Base-by-base conservation (phyloP, 2,888 invertebrate genomes). In the Xestia c-nigrum region DNA sequence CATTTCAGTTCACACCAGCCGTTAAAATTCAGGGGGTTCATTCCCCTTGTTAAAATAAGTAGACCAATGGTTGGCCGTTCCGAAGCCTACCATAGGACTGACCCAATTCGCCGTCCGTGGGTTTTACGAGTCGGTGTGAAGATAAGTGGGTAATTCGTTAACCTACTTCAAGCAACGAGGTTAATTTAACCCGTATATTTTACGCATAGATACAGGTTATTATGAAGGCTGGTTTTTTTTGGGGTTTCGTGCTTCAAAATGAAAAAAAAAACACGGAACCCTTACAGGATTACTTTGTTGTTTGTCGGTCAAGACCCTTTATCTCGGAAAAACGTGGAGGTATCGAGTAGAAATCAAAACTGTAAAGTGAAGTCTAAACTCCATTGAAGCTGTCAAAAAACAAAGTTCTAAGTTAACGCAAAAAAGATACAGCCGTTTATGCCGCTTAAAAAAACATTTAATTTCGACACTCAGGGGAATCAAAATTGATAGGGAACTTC, bases 61-160 rank as follows among this genome's bases (percentile, higher is more conserved):
- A 24, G 21, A 52, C 14, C 47, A 47, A 47, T 63, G 74, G 71
- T 19, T n/a, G 69, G 69, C 43, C 43, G 3, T 31, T 46, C 19
- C 31, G 19, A 52, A 61, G 59, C 69, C 68, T 63, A 69, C 83
- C 74, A 70, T 83, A 83, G 72, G 24, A 64, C 40, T 74, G 86
- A 86, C 83, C 83, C 47, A 64, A 63, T 78, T 86, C 72, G 3
- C 47, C 21, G 14, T 46, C 74, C 16, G 74, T 50, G 66, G 63
- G 70, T 79, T 86, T 83, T 83, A 84, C 74, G 71, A 83, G 50
- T 63, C 21, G n/a, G 52, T 68, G 64, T 52, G 19, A 74, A 74
- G 80, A 86, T 83, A 84, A 84, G 86, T 83, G 86, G 80, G 72
- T 43, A 74, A 78, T 86, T 86, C 72, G 80, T 78, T 83, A 85